These are phyloP conservation scores for Rhamnusium bicolor DNA, from an alignment of 2,888 invertebrate species.

Conservation along the genomic window DNA sequence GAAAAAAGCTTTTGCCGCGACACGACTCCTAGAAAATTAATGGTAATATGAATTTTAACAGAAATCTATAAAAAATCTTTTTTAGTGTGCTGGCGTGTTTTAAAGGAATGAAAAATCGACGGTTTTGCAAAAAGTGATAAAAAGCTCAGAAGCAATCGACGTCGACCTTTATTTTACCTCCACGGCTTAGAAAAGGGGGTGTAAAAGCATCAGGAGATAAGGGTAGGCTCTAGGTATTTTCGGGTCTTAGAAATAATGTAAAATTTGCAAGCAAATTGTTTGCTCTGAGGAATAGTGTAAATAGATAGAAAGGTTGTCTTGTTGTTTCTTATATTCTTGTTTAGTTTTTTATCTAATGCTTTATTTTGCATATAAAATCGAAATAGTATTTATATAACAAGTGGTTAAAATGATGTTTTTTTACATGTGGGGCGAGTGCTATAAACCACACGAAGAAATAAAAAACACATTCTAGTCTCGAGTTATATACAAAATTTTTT, in stretches of 20 bases:
- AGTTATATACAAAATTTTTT: no score
- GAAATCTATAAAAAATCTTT: slow-evolving; percentile 44
- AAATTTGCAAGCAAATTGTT: slow-evolving; percentile 8
- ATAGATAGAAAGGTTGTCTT: background rate
- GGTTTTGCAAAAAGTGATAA: slow-evolving; percentile 42
- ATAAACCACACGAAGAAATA: no score
- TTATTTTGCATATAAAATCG: no score
- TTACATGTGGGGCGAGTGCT: no score
- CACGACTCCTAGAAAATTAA: slow-evolving; percentile 35
- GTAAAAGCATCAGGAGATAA: background rate
- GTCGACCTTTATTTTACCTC: slow-evolving; percentile 46
- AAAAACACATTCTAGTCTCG: no score
- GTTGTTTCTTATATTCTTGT: background rate
- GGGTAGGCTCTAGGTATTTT: background rate
- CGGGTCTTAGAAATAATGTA: slow-evolving; percentile 1
- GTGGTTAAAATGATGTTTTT: no score
- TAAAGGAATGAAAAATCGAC: slow-evolving; percentile 37
- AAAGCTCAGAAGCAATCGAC: slow-evolving; percentile 44
- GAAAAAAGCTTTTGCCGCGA: slow-evolving; percentile 13
- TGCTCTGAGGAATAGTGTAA: background rate
- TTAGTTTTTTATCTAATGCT: background rate
- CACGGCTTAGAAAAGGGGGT: background rate
- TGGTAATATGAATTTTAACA: slow-evolving; percentile 36
- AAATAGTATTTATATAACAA: no score
- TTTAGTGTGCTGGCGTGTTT: slow-evolving; percentile 43